phyloP scores from a whole-genome alignment of 1,140 invertebrate species.

The Marisa cornuarietis region DNA sequence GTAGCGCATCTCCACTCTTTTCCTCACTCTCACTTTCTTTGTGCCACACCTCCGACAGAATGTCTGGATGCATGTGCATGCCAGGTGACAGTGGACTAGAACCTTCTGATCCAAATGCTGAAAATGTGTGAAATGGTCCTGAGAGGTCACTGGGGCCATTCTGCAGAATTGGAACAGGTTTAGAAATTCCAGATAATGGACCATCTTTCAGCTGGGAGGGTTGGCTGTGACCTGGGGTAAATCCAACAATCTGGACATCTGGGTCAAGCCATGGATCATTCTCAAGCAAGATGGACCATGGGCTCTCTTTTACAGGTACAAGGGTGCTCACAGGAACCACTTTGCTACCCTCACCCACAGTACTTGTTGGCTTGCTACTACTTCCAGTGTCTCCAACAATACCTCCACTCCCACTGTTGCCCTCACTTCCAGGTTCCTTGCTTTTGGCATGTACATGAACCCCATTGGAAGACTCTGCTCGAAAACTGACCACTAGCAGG shows the following conservation, averaged over 20 bases:
- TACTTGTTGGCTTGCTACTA: background rate
- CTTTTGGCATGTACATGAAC: background rate
- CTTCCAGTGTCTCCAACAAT: background rate
- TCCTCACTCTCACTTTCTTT: slow-evolving; percentile 14
- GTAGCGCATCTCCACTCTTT: slow-evolving; percentile 15
- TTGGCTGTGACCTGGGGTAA: slow-evolving; percentile 41
- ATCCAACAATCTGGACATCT: slow-evolving; percentile 57
- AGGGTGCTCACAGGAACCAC: slow-evolving; percentile 1
- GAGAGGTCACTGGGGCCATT: slow-evolving; percentile 36
- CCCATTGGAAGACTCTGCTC: slow-evolving; percentile 23
- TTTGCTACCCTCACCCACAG: background rate
- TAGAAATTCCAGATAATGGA: background rate
- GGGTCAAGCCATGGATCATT: slow-evolving; percentile 53
- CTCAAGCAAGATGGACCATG: slow-evolving; percentile 32
- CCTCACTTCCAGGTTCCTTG: slow-evolving; percentile 12
- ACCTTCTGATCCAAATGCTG: slow-evolving; percentile 19
- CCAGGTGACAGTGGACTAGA: slow-evolving; percentile 20
- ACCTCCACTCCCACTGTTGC: background rate
- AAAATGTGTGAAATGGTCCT: slow-evolving; percentile 16
- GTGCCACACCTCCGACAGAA: slow-evolving; percentile 13
- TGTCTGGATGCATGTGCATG: slow-evolving; percentile 21
- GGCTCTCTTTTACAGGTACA: slow-evolving; percentile 8
- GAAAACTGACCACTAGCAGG: slow-evolving; percentile 42
- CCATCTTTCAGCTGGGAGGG: slow-evolving; percentile 20
- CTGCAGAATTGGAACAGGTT: slow-evolving; percentile 17